These are phyloP conservation scores for Gorilla gorilla DNA, from an alignment of 2,113 vertebrate genomes.

Conservation along the genomic window DNA sequence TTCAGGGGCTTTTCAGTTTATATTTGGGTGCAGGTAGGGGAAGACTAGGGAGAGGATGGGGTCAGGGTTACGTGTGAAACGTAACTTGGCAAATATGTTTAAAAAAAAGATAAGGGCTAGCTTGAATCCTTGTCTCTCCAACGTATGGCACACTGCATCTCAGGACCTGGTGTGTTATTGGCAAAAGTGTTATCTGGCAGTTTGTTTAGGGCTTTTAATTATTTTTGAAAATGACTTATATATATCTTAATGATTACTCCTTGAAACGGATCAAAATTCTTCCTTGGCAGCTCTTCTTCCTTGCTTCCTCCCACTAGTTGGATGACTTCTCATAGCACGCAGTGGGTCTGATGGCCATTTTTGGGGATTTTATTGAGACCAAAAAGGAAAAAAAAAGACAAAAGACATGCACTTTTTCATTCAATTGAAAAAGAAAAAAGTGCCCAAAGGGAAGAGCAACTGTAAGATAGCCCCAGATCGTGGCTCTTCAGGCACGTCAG, in stretches of 20 bases:
- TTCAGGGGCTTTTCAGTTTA: constrained; percentile 43
- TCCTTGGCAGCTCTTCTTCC: background rate
- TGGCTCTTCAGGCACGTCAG: constrained; percentile 48
- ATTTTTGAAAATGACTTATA: background rate
- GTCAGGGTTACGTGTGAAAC: background rate
- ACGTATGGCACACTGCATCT: rapidly evolving
- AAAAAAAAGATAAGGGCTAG: background rate
- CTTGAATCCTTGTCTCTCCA: rapidly evolving
- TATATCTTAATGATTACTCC: background rate
- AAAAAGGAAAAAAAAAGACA: background rate
- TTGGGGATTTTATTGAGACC: background rate
- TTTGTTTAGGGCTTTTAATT: background rate
- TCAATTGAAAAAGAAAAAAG: background rate
- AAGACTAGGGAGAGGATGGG: too few relatives aligned
- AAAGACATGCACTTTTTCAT: background rate
- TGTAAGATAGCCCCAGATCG: background rate
- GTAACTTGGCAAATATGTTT: background rate
- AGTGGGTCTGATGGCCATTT: background rate
- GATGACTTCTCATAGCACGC: background rate
- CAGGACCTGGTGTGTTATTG: background rate
- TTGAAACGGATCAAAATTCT: background rate
- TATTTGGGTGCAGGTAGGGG: background rate
- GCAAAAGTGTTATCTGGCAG: rapidly evolving
- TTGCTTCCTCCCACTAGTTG: background rate
- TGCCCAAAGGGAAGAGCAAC: constrained; percentile 19